Base-by-base conservation (phyloP, 2,888 invertebrate genomes). In the Philaethria dido region DNA sequence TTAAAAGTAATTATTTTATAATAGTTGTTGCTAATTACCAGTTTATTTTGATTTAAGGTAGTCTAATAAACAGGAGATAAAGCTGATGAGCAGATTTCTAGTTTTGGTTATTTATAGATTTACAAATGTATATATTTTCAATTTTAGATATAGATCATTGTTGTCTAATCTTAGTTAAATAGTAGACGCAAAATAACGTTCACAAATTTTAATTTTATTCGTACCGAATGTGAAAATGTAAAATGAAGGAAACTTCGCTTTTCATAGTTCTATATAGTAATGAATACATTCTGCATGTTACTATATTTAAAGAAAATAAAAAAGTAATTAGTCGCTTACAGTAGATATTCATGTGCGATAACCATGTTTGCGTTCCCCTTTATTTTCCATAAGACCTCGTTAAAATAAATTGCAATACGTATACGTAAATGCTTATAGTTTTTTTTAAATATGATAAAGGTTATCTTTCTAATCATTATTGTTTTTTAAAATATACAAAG, bases 351-450 rank as follows among this genome's bases (percentile, higher is more conserved):
- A 48, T 14, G 13, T 2, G n/a, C 29, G 50, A 25, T 50, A 50
- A 50, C 14, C 2, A 20, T 29, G 9, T 9, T 50, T 29, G n/a
- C 16, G n/a, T 50, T 13, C 33, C 50, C 50, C n/a, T n/a, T 48
- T 48, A 25, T 50, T 29, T 52, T 52, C 16, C 16, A 29, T 52
- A 3, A 52, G 25, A n/a, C 16, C 25, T 25, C 29, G 50, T 50
- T 3, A 9, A 52, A 52, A 52, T 52, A 16, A 25, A 52, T 52
- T 14, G 2, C 14, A 3, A 50, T 25, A 50, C 48, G 25, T n/a
- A 29, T n/a, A n/a, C n/a, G 11, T 52, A 29, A 25, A n/a, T 16
- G 29, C 16, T 4, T 14, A 33, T 52, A 29, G 16, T 52, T 14
- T 39, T 39, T 33, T 20, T n/a, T 6, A 22, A 39, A 42, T 42